A percentile compares a stretch with the other conserved stretches of the same genome.
These are phyloP conservation scores for Aplochiton taeniatus DNA, from an alignment of 2,797 vertebrate genomes.

Conservation along the genomic window DNA sequence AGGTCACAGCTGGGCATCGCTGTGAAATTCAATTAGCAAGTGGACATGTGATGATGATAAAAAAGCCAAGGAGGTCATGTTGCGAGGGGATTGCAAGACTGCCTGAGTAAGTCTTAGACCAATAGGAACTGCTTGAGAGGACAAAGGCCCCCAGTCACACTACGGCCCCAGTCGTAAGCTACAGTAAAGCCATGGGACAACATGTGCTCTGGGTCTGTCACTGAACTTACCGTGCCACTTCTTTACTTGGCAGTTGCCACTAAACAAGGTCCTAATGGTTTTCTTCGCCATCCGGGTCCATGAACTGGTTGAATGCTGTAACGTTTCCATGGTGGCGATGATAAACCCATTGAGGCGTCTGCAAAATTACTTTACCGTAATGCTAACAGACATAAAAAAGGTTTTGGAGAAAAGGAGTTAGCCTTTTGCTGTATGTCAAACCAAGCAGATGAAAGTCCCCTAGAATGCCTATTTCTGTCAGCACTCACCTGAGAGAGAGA, in stretches of 20 bases:
- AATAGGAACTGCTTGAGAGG: constrained; percentile 40
- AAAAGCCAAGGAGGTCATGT: constrained; percentile 40
- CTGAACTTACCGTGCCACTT: neutral
- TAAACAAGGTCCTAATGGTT: constrained; percentile 2
- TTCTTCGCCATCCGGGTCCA: constrained; percentile 3
- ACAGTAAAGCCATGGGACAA: constrained; percentile 14
- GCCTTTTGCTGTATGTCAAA: constrained; percentile 31
- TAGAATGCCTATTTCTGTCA: constrained; percentile 73
- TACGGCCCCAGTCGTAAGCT: constrained; percentile 7
- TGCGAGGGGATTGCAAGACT: constrained; percentile 27
- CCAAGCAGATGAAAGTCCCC: constrained; percentile 66
- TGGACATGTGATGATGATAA: constrained; percentile 63
- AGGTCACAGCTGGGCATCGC: constrained; percentile 46
- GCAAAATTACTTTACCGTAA: too few relatives aligned
- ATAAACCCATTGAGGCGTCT: too few relatives aligned
- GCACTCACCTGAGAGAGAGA: constrained; percentile 66
- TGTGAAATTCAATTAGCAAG: constrained; percentile 65
- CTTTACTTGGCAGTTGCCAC: constrained; percentile 3
- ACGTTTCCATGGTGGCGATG: too few relatives aligned
- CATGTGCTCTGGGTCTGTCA: neutral
- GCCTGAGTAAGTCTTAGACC: constrained; percentile 35
- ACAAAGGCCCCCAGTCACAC: constrained; percentile 43
- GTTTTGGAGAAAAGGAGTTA: too few relatives aligned
- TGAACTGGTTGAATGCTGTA: neutral
- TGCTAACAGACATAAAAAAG: too few relatives aligned